Evolutionary conservation across 2,888 invertebrate species (phyloP), one percentile per base, ranked within the genome.

Genomic region (Athalia rosae): DNA sequence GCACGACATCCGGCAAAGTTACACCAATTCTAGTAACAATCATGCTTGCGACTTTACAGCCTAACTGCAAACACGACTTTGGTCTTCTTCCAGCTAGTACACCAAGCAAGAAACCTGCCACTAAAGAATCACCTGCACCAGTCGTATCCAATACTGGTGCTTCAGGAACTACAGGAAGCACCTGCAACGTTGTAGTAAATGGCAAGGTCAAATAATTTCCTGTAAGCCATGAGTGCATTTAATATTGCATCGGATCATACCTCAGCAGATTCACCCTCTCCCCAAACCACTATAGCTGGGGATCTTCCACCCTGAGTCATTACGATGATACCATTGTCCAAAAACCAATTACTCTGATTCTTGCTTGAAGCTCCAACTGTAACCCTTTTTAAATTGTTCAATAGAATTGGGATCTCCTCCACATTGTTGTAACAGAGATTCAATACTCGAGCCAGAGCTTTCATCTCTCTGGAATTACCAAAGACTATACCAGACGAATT

Each of bases 111-210:
- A 90, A 90, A 6, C 90, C 90, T 74, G 90, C 89, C 9, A 89
- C 89, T 56, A 90, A 83, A 61, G 90, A 84, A 82, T 90, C 90
- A 9, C 90, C 90, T 56, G 90, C 90, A 58, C 90, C 90, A 9
- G 89, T 90, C 11, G 90, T 90, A 80, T 90, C 90, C 48, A 84
- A 59, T 47, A 88, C 79, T 62, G 86, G 84, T 58, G 76, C 79
- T 50, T 79, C 84, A 47, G 87, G 86, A 78, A 81, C 78, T 53
- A 83, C 81, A 4, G 88, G 88, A 47, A 82, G 79, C 56, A 88
- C 84, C 86, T 86, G 48, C 53, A 77, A 66, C 43, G 41, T 48
- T 43, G 73, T 66, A 28, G 41, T 63, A 45, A 8, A 58, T 79
- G 13, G 73, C 61, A 59, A 9, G 48, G 13, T 8, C 11, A 15